phyloP scores from a whole-genome alignment of 2,113 vertebrate genomes.

The Tupaia chinensis region DNA sequence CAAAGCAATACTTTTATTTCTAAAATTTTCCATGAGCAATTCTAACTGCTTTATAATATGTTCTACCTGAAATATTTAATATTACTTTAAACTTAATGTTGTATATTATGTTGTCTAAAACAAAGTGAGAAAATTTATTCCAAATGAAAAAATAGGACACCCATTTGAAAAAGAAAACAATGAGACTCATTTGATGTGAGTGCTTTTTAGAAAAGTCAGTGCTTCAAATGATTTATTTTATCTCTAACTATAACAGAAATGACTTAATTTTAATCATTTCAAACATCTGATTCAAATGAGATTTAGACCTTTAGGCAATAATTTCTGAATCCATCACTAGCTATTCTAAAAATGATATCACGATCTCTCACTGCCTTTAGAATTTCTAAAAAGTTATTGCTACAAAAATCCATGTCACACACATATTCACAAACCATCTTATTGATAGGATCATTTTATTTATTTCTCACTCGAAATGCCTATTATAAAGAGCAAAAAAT shows the following conservation, averaged over 20 bases:
- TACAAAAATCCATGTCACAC: slow-evolving; percentile 22
- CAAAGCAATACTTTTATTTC: neutral
- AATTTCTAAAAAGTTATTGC: slow-evolving; percentile 60
- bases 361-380: slow-evolving; percentile 58
- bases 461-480: neutral
- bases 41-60: neutral
- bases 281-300: slow-evolving; percentile 62
- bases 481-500: neutral
- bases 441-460: neutral
- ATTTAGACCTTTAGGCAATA: slow-evolving; percentile 38
- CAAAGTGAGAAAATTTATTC: slow-evolving; percentile 52
- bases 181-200: neutral
- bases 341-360: slow-evolving; percentile 63
- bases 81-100: slow-evolving; percentile 34
- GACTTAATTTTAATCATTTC: slow-evolving; percentile 60
- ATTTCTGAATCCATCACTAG: slow-evolving; percentile 66
- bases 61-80: slow-evolving; percentile 53
- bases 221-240: slow-evolving; percentile 26
- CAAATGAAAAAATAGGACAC: slow-evolving; percentile 21
- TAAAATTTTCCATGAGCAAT: neutral
- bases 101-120: slow-evolving; percentile 70
- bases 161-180: neutral
- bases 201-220: slow-evolving; percentile 47
- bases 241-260: neutral
- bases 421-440: neutral